These are phyloP conservation scores for Enteromius radiatus DNA, from an alignment of 2,797 vertebrate genomes.

Conservation along the genomic window DNA sequence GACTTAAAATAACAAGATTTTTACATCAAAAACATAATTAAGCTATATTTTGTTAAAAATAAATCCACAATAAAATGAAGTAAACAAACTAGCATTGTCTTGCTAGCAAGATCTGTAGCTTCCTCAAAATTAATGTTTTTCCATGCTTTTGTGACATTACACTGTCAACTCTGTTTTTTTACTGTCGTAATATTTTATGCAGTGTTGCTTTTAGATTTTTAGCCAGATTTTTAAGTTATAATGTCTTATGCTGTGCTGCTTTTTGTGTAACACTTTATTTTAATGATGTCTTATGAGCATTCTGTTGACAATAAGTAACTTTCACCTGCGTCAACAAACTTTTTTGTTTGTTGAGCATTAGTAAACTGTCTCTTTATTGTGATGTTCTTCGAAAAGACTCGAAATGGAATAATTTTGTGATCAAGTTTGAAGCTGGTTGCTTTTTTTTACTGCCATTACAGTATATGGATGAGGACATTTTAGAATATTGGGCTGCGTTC, in stretches of 20 bases:
- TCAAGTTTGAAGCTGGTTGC: neutral
- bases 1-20: neutral
- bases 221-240: neutral
- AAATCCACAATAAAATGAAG: neutral
- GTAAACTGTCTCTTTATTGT: too few species aligned
- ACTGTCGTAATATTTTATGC: too few species aligned
- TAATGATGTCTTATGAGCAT: too few species aligned
- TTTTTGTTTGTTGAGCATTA: too few species aligned
- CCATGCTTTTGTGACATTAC: neutral
- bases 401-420: neutral
- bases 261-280: too few species aligned
- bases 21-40: neutral
- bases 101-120: neutral
- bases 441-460: neutral
- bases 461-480: neutral
- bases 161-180: too few species aligned
- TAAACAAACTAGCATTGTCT: neutral
- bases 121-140: neutral
- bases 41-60: neutral
- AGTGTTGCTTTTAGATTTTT: too few species aligned
- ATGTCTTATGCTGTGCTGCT: neutral
- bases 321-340: too few species aligned
- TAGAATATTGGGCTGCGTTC: too few species aligned
- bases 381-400: too few species aligned
- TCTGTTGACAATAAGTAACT: too few species aligned